These are phyloP conservation scores for Asbolus verrucosus DNA, from an alignment of 1,140 invertebrate genomes.

Conservation along the genomic window DNA sequence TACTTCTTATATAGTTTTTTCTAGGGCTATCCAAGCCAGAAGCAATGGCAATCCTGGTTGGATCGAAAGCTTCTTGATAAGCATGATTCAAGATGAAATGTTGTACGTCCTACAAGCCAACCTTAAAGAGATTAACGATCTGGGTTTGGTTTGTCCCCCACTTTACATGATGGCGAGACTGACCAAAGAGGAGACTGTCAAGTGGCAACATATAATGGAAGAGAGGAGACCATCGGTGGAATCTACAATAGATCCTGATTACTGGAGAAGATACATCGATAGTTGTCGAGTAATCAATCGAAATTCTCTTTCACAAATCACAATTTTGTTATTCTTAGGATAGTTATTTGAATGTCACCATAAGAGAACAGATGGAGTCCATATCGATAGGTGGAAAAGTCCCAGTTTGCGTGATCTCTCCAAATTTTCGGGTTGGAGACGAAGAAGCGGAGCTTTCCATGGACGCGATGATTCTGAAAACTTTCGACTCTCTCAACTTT, in stretches of 20 bases:
- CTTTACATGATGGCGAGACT: slow-evolving; percentile 64
- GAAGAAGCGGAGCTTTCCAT: slow-evolving; percentile 63
- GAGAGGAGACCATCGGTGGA: slow-evolving; percentile 32
- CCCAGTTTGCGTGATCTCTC: slow-evolving; percentile 59
- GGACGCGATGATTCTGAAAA: slow-evolving; percentile 69
- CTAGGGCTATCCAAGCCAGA: slow-evolving; percentile 70
- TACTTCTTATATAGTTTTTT: not conserved
- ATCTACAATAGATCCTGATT: not conserved
- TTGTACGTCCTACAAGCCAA: slow-evolving; percentile 65
- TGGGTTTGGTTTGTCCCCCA: slow-evolving; percentile 65
- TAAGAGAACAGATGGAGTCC: slow-evolving; percentile 42
- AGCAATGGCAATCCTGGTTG: slow-evolving; percentile 74
- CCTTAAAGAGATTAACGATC: slow-evolving; percentile 59
- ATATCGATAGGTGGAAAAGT: slow-evolving; percentile 43
- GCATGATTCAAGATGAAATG: slow-evolving; percentile 68
- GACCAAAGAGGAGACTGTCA: slow-evolving; percentile 40
- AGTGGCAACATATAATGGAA: slow-evolving; percentile 54
- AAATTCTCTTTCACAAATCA: slow-evolving; percentile 6
- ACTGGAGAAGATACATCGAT: slow-evolving; percentile 59
- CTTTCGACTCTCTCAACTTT: slow-evolving; percentile 71
- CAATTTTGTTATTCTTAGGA: slow-evolving; percentile 45
- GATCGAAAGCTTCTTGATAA: slow-evolving; percentile 74
- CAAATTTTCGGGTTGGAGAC: slow-evolving; percentile 59
- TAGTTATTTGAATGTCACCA: slow-evolving; percentile 50
- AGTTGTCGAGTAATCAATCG: slow-evolving; percentile 53